Evolutionary conservation across 2,113 vertebrate genomes (phyloP).

Genomic region (Gymnarchus niloticus): DNA sequence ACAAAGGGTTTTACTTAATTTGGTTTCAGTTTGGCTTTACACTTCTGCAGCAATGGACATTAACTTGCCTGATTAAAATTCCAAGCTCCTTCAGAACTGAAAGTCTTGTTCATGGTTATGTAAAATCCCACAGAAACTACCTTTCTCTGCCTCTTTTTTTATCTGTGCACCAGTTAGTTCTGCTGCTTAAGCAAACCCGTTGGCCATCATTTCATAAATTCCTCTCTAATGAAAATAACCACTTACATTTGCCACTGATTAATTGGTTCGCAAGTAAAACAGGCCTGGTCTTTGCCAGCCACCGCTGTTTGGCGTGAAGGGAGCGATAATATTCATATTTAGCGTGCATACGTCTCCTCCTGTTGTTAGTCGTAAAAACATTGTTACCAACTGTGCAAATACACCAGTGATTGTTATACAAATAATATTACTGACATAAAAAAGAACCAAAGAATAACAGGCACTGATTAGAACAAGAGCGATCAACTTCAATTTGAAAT

Average conservation of each 20-base stretch:
- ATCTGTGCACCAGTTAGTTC: background rate
- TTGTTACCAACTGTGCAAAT: conserved; percentile 1
- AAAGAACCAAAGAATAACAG: background rate
- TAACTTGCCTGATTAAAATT: conserved; percentile 2
- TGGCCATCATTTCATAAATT: conserved; percentile 4
- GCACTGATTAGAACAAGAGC: background rate
- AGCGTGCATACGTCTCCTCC: background rate
- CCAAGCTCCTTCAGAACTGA: background rate
- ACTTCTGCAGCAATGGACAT: background rate
- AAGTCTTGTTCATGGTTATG: background rate
- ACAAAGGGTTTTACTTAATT: background rate
- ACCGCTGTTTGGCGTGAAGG: background rate
- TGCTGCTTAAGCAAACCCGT: background rate
- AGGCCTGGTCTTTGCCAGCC: background rate
- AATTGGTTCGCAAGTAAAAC: conserved; percentile 1
- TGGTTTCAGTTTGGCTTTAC: background rate
- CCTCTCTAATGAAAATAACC: conserved; percentile 11
- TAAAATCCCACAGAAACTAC: background rate
- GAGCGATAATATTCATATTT: background rate
- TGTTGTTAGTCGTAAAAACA: background rate
- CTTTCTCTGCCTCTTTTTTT: background rate
- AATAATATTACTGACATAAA: background rate
- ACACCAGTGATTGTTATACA: background rate
- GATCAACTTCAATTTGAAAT: background rate
- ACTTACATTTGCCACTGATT: background rate